Percentiles rank a stretch among this genome's conserved stretches.
These are phyloP conservation scores for Sus scrofa DNA, from an alignment of 2,113 vertebrate genomes.

Conservation along the genomic window DNA sequence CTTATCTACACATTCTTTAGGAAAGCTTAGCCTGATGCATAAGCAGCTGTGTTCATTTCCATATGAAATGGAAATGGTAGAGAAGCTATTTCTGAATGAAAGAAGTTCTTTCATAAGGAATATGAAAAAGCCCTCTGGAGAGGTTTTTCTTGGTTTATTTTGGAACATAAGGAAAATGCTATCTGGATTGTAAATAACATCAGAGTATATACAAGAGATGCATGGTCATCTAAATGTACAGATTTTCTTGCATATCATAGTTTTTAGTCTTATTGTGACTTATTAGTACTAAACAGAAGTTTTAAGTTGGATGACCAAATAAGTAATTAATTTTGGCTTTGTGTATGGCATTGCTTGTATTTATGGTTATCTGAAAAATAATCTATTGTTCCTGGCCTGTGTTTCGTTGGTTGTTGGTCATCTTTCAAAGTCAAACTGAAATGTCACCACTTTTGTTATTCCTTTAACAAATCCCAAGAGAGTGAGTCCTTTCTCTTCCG, in stretches of 20 bases:
- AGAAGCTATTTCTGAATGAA: conserved; percentile 11
- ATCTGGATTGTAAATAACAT: not conserved
- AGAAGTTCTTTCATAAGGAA: not conserved
- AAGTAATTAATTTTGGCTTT: conserved; percentile 32
- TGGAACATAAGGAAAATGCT: not conserved
- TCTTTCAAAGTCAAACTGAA: not conserved
- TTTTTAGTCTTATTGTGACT: conserved; percentile 36
- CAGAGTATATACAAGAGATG: not conserved
- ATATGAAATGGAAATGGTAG: not conserved
- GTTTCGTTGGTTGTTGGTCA: not conserved
- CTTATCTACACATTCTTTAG: not conserved
- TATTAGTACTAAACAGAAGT: conserved; percentile 24
- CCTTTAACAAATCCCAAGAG: not conserved
- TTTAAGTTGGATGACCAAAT: conserved; percentile 25
- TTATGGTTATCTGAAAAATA: conserved; percentile 36
- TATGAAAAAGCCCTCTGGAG: not conserved
- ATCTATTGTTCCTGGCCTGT: not conserved
- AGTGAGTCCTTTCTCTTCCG: conserved; percentile 7
- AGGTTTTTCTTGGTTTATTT: conserved; percentile 33
- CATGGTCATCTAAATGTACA: not conserved
- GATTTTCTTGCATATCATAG: not conserved
- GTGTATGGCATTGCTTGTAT: not conserved
- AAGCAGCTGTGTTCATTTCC: not conserved
- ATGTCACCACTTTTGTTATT: not conserved
- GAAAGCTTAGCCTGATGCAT: not conserved